Evolutionary conservation across 2,113 vertebrate genomes (phyloP).

Genomic region (Osmerus mordax): DNA sequence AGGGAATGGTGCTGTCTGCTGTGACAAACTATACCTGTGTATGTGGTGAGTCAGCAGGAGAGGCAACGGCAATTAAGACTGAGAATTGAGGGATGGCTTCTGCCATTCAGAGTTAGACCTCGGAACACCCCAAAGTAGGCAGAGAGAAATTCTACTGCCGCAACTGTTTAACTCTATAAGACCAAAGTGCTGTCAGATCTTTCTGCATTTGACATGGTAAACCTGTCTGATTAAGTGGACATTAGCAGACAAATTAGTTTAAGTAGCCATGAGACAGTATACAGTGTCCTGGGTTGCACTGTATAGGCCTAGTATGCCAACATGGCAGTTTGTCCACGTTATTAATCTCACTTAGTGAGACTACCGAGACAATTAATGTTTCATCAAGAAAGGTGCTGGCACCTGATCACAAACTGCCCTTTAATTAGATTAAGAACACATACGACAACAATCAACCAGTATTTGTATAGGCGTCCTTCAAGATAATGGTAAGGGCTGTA

Average conservation of each 20-base stretch:
- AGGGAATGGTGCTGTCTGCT: conserved; percentile 43
- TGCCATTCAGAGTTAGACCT: conserved; percentile 40
- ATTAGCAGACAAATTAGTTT: conserved; percentile 13
- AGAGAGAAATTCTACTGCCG: conserved; percentile 14
- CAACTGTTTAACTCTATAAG: conserved; percentile 4
- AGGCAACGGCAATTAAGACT: conserved; percentile 27
- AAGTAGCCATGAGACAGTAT: conserved; percentile 1
- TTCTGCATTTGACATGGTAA: conserved; percentile 7
- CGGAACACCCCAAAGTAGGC: conserved; percentile 7
- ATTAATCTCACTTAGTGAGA: conserved; percentile 9
- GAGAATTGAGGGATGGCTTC: conserved; percentile 43
- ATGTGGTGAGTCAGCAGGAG: conserved; percentile 60
- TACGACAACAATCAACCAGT: too few relatives aligned
- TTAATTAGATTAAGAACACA: conserved; percentile 29
- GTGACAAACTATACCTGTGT: conserved; percentile 54
- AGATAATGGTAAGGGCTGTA: background rate
- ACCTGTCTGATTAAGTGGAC: conserved; percentile 13
- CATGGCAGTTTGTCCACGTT: conserved; percentile 1
- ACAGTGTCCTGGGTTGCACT: background rate
- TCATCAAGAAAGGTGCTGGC: conserved; percentile 18
- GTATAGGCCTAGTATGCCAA: background rate
- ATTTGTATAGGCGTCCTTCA: background rate
- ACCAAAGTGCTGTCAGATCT: conserved; percentile 6
- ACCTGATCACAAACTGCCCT: conserved; percentile 24
- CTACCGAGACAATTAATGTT: conserved; percentile 23